Base-by-base conservation (phyloP, 2,797 vertebrate genomes). In the Siniperca scherzeri region DNA sequence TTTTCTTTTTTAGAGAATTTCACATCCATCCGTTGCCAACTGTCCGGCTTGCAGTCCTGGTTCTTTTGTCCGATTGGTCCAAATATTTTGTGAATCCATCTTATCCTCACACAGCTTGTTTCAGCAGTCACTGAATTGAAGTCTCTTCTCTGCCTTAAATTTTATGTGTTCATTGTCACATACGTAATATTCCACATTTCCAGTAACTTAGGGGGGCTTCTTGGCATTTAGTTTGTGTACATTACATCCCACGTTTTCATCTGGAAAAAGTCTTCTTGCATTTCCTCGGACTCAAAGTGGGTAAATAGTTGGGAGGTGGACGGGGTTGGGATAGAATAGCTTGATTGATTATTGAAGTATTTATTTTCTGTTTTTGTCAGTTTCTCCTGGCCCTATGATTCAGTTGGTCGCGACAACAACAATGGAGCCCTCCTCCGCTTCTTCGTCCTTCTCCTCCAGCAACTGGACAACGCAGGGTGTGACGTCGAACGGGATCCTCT, bases 401-500 rank as follows among this genome's bases (percentile, higher is more conserved):
- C 90, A 96, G 78, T 95, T 96, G 87, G 94, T 95, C 4, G 90
- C 92, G 61, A 95, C 90, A 0, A 89, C 69, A 16, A 94, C 89
- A 16, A 92, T 70, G 2, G 92, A 83, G 52, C 88, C 93, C 2
- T 95, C 90, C 27, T 93, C 93, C 1, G 91, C 87, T 84, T 97
- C 97, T 33, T 95, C 93, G 1, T 96, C 96, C 77, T 89, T 97
- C 92, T 97, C 98, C 92, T 97, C 98, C 80, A 97, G 95, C 1
- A 96, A 96, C 72, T 97, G 98, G 84, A 98, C 96, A 10, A 97
- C 92, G 36, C 97, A 98, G 61, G 98, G 97, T 38, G 97, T 97
- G 77, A 97, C 96, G 1, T 98, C 97, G 5, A 98, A 98, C 61
- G 97, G 95, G 90, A 94, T 97, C 84, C 91, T 91, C 84, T 96